A percentile compares a stretch with the other conserved stretches of the same genome.
Evolutionary conservation across 1,140 invertebrate species (phyloP).

Genomic region (Cydia fagiglandana): DNA sequence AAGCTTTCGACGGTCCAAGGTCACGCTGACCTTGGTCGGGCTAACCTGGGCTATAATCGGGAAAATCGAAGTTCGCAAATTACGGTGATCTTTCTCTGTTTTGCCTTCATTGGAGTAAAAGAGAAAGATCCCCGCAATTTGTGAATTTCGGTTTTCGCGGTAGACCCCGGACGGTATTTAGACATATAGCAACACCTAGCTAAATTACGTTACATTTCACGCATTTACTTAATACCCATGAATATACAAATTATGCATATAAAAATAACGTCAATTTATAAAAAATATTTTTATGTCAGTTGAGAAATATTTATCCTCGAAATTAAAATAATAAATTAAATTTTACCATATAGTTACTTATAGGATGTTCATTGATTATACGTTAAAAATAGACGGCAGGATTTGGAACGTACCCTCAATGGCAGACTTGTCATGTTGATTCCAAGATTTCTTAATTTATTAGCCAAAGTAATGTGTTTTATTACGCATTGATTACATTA

Average conservation of each 20-base stretch:
- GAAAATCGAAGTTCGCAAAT: no score
- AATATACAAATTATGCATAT: background rate
- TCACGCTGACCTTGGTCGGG: no score
- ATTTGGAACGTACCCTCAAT: slow-evolving; percentile 50
- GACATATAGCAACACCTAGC: background rate
- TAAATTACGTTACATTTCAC: background rate
- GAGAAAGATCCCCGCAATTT: no score
- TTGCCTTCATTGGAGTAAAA: no score
- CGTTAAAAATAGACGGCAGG: slow-evolving; percentile 13
- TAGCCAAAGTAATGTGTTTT: slow-evolving; percentile 46
- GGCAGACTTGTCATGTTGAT: slow-evolving; percentile 64
- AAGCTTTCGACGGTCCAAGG: no score
- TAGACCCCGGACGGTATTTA: no score
- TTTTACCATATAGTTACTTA: background rate
- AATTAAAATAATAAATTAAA: background rate
- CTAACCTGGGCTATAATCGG: no score
- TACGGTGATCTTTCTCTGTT: no score
- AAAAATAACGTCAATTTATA: background rate
- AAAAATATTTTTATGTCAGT: background rate
- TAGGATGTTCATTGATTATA: slow-evolving; percentile 13
- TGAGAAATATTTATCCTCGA: background rate
- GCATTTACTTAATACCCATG: background rate
- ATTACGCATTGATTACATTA: slow-evolving; percentile 38
- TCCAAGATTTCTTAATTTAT: slow-evolving; percentile 50
- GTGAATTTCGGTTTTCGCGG: no score